Evolutionary conservation across 2,888 invertebrate genomes (phyloP).

Genomic region (Scotopteryx bipunctaria): DNA sequence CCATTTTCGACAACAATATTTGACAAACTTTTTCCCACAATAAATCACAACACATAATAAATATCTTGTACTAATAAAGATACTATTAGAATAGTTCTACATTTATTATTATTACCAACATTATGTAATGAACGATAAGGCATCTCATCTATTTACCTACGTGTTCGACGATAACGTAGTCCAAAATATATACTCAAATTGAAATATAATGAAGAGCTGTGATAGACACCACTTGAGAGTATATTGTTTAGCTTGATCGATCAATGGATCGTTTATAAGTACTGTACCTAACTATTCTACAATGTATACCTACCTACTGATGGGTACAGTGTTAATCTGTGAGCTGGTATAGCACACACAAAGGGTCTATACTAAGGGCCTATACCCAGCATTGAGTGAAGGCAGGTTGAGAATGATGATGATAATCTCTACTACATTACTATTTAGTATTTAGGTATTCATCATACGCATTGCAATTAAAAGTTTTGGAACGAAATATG

Average conservation of each 20-base stretch:
- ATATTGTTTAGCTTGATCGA: not conserved
- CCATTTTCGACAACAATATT: not conserved
- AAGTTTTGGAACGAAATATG: no score
- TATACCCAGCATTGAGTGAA: no score
- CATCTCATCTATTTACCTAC: slow-evolving; percentile 38
- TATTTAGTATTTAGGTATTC: no score
- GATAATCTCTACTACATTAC: no score
- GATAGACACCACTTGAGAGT: not conserved
- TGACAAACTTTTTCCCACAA: slow-evolving; percentile 37
- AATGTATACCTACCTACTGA: not conserved
- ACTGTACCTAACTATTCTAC: no score
- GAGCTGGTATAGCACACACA: no score
- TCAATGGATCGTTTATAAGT: not conserved
- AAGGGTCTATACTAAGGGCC: no score
- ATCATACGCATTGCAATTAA: no score
- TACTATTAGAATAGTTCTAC: slow-evolving; percentile 40
- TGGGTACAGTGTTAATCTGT: not conserved
- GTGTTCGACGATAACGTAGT: slow-evolving; percentile 38
- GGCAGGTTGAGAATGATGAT: no score
- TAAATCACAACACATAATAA: slow-evolving; percentile 49
- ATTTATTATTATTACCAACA: slow-evolving; percentile 37
- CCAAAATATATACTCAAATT: slow-evolving; percentile 40
- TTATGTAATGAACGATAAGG: slow-evolving; percentile 26
- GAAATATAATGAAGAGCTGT: slow-evolving; percentile 42
- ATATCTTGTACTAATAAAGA: slow-evolving; percentile 43